Evolutionary conservation across 2,797 vertebrate genomes (phyloP), one percentile per base, ranked within the genome.

Genomic region (Yasuhikotakia modesta): DNA sequence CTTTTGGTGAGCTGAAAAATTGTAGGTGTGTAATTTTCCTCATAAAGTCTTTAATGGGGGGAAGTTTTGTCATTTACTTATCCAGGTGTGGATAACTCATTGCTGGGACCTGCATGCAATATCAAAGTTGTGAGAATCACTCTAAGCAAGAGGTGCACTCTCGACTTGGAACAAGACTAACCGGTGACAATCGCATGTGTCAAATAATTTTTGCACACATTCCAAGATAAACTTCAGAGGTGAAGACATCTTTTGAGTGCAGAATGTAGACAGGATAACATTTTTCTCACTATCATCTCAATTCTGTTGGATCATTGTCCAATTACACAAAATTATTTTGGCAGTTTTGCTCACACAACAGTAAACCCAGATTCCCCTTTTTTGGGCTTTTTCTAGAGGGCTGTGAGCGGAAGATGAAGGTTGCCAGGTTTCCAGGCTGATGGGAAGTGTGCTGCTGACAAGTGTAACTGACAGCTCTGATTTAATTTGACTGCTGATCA

Each of bases 401-500:
- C 58, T 78, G 79, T 48, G 50, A 72, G 63, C 79, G 75, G 67
- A 74, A 85, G 79, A 83, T 79, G 73, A 85, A 85, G 61, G 76
- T 81, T 83, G 81, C 81, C 79, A 81, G 76, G 71, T 75, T 79
- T 73, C 66, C 66, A 70, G 58, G 81, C 76, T 79, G 81, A 76
- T 72, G 24, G 46, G 63, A 60, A 24, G 73, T 66, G 70, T 68
- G 72, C 48, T 53, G 60, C 53, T 90, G 90, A 91, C 90, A 90
- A 86, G 77, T 87, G 89, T 89, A 89, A 90, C 89, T 91, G 91
- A 91, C 88, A 89, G 91, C 88, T 91, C 90, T 88, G 90, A 90
- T 92, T 92, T 92, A 89, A 92, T 93, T 91, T 92, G 92, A 91
- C 90, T 92, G 88, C 87, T 91, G 90, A 92, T 94, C 92, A 93